Conservation (phyloP, 2,797 vertebrate species). For the Lepilemur septentrionalis region DNA sequence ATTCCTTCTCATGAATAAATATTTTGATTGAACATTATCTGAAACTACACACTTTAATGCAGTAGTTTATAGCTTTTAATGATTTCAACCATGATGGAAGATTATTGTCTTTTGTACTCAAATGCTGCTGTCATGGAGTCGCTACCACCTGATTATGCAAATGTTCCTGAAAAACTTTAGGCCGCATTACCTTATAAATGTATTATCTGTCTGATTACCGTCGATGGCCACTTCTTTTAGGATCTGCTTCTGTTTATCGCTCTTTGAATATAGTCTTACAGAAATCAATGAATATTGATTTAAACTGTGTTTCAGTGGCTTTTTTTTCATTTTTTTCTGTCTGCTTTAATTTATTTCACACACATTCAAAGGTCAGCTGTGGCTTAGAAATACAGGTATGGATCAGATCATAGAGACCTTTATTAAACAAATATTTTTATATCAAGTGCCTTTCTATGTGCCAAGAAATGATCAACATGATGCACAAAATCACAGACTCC, state of each 20-base stretch:
- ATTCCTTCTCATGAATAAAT: conserved; percentile 65
- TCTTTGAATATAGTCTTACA: conserved; percentile 29
- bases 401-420: neutral
- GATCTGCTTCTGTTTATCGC: conserved; percentile 17
- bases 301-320: neutral
- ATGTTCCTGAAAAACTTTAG: neutral
- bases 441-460: neutral
- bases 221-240: conserved; percentile 36
- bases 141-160: conserved; percentile 44
- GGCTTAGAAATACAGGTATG: neutral
- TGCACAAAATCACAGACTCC: neutral
- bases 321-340: neutral
- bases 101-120: conserved; percentile 61
- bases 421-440: conserved; percentile 49
- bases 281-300: conserved; percentile 75
- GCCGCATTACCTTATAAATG: conserved; percentile 3
- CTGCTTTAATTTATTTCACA: conserved; percentile 55
- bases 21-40: conserved; percentile 65
- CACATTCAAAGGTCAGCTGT: neutral
- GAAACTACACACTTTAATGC: conserved; percentile 5
- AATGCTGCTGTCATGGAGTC: conserved; percentile 32
- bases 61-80: conserved; percentile 57
- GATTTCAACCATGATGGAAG: conserved; percentile 52
- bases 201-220: conserved; percentile 38
- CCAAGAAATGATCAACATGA: neutral